Base-by-base conservation (phyloP, 2,888 invertebrate genomes). In the Arrhopalites spinosus region DNA sequence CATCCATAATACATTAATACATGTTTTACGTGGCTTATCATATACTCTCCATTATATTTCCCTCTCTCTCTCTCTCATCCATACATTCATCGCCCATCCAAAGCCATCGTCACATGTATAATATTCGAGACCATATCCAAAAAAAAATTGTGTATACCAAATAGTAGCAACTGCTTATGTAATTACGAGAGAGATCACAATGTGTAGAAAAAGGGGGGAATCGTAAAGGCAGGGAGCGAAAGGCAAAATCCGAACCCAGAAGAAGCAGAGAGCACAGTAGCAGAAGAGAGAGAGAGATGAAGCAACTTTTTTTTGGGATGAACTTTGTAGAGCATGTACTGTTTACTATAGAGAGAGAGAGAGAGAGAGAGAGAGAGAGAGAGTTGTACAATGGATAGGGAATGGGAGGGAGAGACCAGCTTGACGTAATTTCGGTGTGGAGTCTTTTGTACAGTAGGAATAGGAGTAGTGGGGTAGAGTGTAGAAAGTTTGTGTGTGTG, bases 231-330 rank as follows among this genome's bases (percentile, higher is more conserved):
- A 11, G 29, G 30, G 29, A 11, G n/a, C 17, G 30, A 29, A 15
- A 61, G 61, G 13, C 61, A 20, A 61, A 45, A 50, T 15, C 50
- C 50, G 50, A 50, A 50, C 7, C 45, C 7, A 50, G 15, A 15
- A 15, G 29, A 63, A 29, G 13, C 29, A 63, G 63, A 29, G 63
- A 63, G 63, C n/a, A n/a, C n/a, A n/a, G n/a, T n/a, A 63, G 25
- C 25, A 29, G 63, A 27, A n/a, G 13, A 15, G 29, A 27, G 30
- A 29, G n/a, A 13, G 66, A 67, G 66, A 67, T 67, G 29, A 36
- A 67, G 45, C 43, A 67, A 67, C 66, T 67, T 59, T 64, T 67
- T 67, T n/a, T n/a, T n/a, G n/a, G 43, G 43, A 67, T 67, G 13
- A 67, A 67, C 66, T 67, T 67, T 67, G 66, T 67, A 17, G 2